phyloP scores from a whole-genome alignment of 2,113 vertebrate species.

The Climacteris rufus region DNA sequence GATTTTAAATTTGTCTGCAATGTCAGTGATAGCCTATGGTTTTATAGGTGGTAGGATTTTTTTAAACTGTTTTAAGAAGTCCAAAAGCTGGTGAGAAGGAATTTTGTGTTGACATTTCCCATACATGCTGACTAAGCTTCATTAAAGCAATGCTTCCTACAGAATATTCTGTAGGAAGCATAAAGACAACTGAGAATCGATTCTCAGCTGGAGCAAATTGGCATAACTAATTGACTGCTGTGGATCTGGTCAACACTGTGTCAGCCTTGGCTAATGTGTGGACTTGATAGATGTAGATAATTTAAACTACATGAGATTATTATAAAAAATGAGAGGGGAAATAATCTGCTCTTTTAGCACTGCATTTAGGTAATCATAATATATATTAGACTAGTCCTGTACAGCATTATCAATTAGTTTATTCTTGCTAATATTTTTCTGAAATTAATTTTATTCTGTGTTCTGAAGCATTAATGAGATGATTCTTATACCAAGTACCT shows the following conservation, averaged over 20 bases:
- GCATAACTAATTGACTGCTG: slow-evolving; percentile 59
- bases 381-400: neutral
- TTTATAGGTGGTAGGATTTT: neutral
- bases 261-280: neutral
- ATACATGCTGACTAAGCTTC: neutral
- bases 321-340: neutral
- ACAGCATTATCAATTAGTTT: neutral
- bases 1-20: neutral
- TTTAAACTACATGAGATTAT: neutral
- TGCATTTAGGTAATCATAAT: neutral
- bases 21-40: neutral
- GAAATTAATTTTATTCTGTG: neutral
- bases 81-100: neutral
- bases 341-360: neutral
- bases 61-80: neutral
- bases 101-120: neutral
- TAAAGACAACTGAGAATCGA: neutral
- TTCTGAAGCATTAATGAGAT: neutral
- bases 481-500: neutral
- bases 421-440: neutral
- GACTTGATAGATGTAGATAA: slow-evolving; percentile 38
- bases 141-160: slow-evolving; percentile 8
- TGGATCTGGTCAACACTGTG: slow-evolving; percentile 1
- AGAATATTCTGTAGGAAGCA: slow-evolving; percentile 27
- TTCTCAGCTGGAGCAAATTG: slow-evolving; percentile 48